Base-by-base conservation (phyloP, 64 coral and sea anemone species). In the Montipora capricornis region DNA sequence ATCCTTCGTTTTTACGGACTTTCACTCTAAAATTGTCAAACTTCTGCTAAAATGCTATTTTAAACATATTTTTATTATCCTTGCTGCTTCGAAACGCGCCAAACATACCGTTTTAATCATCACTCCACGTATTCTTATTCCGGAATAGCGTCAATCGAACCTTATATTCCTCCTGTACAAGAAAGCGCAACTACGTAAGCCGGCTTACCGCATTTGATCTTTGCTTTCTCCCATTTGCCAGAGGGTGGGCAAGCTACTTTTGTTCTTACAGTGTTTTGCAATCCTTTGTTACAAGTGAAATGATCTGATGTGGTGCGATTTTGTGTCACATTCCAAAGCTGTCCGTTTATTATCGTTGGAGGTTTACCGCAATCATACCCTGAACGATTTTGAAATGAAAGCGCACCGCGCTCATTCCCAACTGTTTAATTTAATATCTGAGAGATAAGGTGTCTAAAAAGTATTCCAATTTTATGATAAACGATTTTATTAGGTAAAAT, bases 171-270 rank as follows among this genome's bases (percentile, higher is more conserved):
- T 57, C 11, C 11, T 6, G 6, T 57, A 11, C 53, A 57, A 57
- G 53, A 57, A 57, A 57, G 53, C 14, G 64, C 10, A 17, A 16
- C 14, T 4, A 68, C 64, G 13, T 17, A 12, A 44, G 45, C 37
- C 37, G 0, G 37, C 80, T 44, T 17, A 82, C 80, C 57, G 26
- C 80, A 82, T 19, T 82, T 82, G 57, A 82, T 64, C 26, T 61
- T 82, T 6, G 55, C 55, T 66, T 82, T 82, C 57, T 64, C 26
- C 80, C 80, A 82, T 62, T 61, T 82, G 14, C 80, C 80, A 64
- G 80, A 67, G 20, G 80, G 5, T 11, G 47, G 57, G 20, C 80
- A 82, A 20, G 0, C 16, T 6, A 82, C 9, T 15, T 47, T 62
- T 82, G 55, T 14, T 62, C 22, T 24, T 16, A 55, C 80, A 44